phyloP scores from a whole-genome alignment of 92 coral and sea anemone genomes.

The Paragorgia papillata region DNA sequence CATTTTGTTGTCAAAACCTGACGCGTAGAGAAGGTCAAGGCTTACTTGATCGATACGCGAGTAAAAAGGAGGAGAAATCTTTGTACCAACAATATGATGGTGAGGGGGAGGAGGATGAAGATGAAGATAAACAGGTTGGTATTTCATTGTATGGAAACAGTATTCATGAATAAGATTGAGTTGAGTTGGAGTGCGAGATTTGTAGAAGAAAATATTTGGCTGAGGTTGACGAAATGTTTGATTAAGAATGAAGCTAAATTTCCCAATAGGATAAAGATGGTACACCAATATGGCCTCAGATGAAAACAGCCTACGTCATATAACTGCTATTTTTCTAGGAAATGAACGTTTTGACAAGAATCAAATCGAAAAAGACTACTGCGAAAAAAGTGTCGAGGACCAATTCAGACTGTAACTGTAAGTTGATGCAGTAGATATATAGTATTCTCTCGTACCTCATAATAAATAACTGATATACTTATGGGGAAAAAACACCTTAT shows the following conservation, averaged over 20 bases:
- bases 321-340: conserved; percentile 57
- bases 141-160: too few species aligned
- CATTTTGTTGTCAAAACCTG: conserved; percentile 85
- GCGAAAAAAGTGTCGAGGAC: conserved; percentile 62
- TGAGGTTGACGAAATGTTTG: too few species aligned
- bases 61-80: conserved; percentile 55
- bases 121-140: conserved; percentile 54
- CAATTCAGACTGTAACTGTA: conserved; percentile 73
- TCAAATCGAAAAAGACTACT: conserved; percentile 74
- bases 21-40: conserved; percentile 81
- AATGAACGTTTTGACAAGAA: conserved; percentile 81
- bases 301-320: too few species aligned
- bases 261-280: too few species aligned
- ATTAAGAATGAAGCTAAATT: too few species aligned
- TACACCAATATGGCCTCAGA: too few species aligned
- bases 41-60: conserved; percentile 72
- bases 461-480: too few species aligned
- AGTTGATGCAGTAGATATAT: conserved; percentile 43
- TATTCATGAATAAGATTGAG: too few species aligned
- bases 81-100: conserved; percentile 45
- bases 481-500: not conserved
- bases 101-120: conserved; percentile 71
- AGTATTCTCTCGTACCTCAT: too few species aligned
- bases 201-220: too few species aligned
- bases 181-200: too few species aligned